A percentile compares a stretch with the other conserved stretches of the same genome.
Evolutionary conservation across 2,888 invertebrate genomes (phyloP).

Genomic region (Acleris literana): DNA sequence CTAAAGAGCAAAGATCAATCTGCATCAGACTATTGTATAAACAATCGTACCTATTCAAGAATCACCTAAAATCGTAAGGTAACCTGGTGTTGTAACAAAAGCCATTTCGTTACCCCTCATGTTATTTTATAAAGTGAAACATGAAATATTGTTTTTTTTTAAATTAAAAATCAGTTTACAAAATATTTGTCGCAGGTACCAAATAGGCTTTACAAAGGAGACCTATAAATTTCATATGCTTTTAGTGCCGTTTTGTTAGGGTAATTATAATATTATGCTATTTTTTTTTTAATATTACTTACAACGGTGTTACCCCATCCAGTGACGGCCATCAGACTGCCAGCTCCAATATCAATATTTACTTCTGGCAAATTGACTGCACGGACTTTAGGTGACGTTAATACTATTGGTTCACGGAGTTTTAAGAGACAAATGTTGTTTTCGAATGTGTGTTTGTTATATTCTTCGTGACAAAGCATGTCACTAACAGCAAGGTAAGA

Average conservation of each 20-base stretch:
- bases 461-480: conserved; percentile 1
- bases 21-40: too few species aligned
- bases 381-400: neutral
- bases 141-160: too few species aligned
- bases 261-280: neutral
- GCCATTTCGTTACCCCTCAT: too few species aligned
- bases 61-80: too few species aligned
- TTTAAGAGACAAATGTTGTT: conserved; percentile 20
- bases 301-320: neutral
- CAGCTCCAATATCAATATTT: neutral
- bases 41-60: too few species aligned
- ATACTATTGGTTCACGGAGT: neutral
- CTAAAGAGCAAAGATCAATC: too few species aligned
- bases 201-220: neutral
- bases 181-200: too few species aligned
- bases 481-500: conserved; percentile 41
- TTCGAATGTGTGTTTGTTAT: neutral
- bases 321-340: neutral
- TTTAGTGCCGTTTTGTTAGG: too few species aligned
- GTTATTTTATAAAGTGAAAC: too few species aligned
- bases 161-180: too few species aligned
- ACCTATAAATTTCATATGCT: too few species aligned
- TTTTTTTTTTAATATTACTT: neutral
- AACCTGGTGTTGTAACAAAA: too few species aligned
- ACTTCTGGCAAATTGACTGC: neutral